phyloP scores from a whole-genome alignment of 2,113 vertebrate species.

The Elaphurus davidianus region DNA sequence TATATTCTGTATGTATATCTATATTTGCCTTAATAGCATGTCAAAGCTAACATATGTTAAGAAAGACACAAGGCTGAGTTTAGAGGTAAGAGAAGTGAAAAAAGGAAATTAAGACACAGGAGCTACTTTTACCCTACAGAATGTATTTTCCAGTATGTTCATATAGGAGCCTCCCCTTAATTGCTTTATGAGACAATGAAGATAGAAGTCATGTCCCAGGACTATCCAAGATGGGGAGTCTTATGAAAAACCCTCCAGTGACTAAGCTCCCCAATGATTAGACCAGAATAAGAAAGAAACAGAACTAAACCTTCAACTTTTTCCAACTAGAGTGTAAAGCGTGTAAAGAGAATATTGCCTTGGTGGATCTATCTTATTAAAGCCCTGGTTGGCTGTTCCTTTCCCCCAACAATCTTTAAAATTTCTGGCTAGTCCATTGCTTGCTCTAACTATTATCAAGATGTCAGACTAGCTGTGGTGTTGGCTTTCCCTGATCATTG shows the following conservation, averaged over 20 bases:
- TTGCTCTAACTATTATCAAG: not conserved
- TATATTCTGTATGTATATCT: not conserved
- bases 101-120: not conserved
- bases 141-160: not conserved
- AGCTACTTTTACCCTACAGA: not conserved
- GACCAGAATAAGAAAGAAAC: not conserved
- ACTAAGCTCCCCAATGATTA: not conserved
- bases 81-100: not conserved
- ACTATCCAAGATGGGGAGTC: not conserved
- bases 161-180: not conserved
- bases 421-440: not conserved
- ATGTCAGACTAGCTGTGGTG: not conserved
- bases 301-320: not conserved
- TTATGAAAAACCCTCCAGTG: not conserved
- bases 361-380: not conserved
- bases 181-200: not conserved
- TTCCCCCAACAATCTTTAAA: not conserved
- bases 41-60: not conserved
- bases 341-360: not conserved
- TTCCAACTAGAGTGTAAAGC: not conserved
- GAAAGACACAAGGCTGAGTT: not conserved
- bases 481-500: not conserved
- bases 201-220: not conserved
- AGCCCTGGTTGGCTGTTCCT: not conserved
- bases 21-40: not conserved